These are phyloP conservation scores for Melanotaenia boesemani DNA, from an alignment of 2,797 vertebrate genomes.

Conservation along the genomic window DNA sequence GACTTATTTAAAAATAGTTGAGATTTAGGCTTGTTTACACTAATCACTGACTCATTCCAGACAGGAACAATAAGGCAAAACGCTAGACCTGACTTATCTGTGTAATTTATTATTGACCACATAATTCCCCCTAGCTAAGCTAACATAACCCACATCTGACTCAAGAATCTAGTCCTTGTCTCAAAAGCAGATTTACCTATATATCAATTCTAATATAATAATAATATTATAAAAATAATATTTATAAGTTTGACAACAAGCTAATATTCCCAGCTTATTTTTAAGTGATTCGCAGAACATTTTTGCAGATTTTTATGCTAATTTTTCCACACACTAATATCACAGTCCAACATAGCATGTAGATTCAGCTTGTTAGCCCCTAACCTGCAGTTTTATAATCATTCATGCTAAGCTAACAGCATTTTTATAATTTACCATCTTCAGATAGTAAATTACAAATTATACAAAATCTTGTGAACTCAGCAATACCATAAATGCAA, in stretches of 20 bases:
- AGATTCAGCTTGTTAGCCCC: too few relatives aligned
- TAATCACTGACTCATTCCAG: too few relatives aligned
- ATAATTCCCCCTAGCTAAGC: not conserved
- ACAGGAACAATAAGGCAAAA: not conserved
- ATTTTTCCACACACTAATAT: not conserved
- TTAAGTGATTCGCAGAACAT: not conserved
- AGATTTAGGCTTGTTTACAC: too few relatives aligned
- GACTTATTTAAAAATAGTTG: too few relatives aligned
- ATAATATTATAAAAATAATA: too few relatives aligned
- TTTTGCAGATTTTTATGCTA: not conserved
- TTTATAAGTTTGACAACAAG: not conserved
- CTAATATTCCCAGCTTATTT: not conserved
- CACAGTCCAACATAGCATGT: not conserved
- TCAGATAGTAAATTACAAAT: too few relatives aligned
- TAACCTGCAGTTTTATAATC: not conserved
- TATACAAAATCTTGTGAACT: not conserved
- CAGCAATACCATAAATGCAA: not conserved
- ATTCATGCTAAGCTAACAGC: not conserved
- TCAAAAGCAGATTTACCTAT: not conserved
- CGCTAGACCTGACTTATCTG: not conserved
- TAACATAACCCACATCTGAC: not conserved
- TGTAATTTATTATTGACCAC: not conserved
- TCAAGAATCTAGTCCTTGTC: not conserved
- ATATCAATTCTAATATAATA: not conserved
- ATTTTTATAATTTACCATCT: not conserved